Base-by-base conservation (phyloP, 2,113 vertebrate genomes). In the Lophochroa leadbeateri region DNA sequence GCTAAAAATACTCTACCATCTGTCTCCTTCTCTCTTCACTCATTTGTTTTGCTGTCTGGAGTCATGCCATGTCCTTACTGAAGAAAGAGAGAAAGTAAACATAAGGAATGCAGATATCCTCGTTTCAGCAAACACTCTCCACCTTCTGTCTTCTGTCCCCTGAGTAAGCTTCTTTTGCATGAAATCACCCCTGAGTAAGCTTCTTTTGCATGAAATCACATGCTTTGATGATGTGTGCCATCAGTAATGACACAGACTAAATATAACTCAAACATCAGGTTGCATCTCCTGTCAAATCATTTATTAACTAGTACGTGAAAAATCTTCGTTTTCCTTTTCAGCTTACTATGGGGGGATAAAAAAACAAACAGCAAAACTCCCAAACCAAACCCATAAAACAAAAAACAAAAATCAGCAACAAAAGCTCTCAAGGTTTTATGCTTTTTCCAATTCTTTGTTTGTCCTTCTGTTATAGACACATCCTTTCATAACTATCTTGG, bases 1-100 rank as follows among this genome's bases (percentile, higher is more conserved):
- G 41, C 67, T 91, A 74, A 93, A 95, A 95, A 77, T 67, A 24
- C 18, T 85, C 76, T 69, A 5, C 94, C 91, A 95, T 96, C 95
- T 97, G 91, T 74, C 78, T 75, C 68, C 52, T 72, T 16, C 79
- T 46, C 80, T 57, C 52, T 55, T 60, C 74, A 21, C 84, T 85
- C 81, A 33, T 74, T 94, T 27, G 1, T 90, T 90, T 89, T 91
- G 58, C 81, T 80, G 28, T 76, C 78, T 94, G 90, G 24, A 85
- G 31, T 88, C 70, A 57, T 17, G 47, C 53, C 82, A 46, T 93
- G 85, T 85, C 67, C 41, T 82, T 67, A 28, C 4, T 28, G 84
- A 87, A 87, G 74, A 55, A 95, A 75, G 78, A 86, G 55, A 57
- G 72, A 71, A 86, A 93, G 53, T 27, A 68, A 88, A 84, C 83